Conservation (phyloP, 2,888 invertebrate genomes). For the Drosophila anceps region DNA sequence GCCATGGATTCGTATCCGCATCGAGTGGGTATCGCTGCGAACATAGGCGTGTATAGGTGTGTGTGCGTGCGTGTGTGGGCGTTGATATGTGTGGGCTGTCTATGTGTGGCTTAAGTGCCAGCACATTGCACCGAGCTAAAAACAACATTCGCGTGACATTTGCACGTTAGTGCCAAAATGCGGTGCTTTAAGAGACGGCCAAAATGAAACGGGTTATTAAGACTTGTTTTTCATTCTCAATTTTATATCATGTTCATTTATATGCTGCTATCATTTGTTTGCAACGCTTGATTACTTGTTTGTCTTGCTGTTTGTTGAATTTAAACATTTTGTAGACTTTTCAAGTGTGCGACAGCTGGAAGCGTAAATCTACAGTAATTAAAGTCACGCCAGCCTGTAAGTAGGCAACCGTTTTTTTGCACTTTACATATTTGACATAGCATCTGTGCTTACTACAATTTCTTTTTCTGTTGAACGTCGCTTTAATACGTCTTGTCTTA, state of each 20-base stretch:
- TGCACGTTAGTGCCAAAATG: slow-evolving; percentile 66
- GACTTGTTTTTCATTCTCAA: slow-evolving; percentile 48
- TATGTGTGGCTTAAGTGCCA: slow-evolving; percentile 30
- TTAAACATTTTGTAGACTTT: slow-evolving; percentile 41
- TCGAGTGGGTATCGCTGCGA: slow-evolving; percentile 56
- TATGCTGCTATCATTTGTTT: slow-evolving; percentile 13
- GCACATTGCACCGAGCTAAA: slow-evolving; percentile 54
- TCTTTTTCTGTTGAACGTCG: slow-evolving; percentile 1
- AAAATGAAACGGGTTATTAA: slow-evolving; percentile 62
- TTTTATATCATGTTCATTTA: slow-evolving; percentile 30
- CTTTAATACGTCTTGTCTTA: slow-evolving; percentile 52
- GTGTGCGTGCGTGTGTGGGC: neutral
- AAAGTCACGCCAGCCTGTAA: slow-evolving; percentile 19
- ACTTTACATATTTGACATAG: slow-evolving; percentile 4
- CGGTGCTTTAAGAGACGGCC: slow-evolving; percentile 60
- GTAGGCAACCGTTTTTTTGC: slow-evolving; percentile 36
- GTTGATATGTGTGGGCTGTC: slow-evolving; percentile 3
- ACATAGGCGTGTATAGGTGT: slow-evolving; percentile 4
- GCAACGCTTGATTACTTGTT: slow-evolving; percentile 64
- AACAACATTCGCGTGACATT: slow-evolving; percentile 71
- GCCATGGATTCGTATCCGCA: slow-evolving; percentile 69
- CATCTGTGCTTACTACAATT: neutral
- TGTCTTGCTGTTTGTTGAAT: slow-evolving; percentile 63
- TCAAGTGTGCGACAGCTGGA: slow-evolving; percentile 11
- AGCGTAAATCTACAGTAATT: neutral